Base-by-base conservation (phyloP, 2,888 invertebrate genomes). In the Eupithecia tripunctaria region DNA sequence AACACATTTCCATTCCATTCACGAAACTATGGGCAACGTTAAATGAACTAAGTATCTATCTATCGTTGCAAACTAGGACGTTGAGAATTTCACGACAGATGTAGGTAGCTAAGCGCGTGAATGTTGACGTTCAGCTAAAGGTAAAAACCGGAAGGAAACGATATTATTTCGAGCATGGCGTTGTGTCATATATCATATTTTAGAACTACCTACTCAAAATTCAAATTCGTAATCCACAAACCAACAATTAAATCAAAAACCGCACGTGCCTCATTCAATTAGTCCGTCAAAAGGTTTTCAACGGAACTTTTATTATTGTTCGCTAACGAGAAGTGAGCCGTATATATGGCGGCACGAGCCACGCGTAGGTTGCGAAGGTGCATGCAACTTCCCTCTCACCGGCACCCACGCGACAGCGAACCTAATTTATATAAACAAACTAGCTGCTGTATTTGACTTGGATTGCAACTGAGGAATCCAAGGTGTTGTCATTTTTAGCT, bases 331-430 rank as follows among this genome's bases (percentile, higher is more conserved):
- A 82, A 84, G 77, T 80, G 82, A 82, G 81, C 86, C 83, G 84
- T 88, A 90, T 89, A 90, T 88, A 90, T 86, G 85, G 84, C 84
- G 86, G 85, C 86, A 85, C 87, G 82, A 83, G 86, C 83, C 85
- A 73, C 66, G 89, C 90, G 93, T 92, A 89, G 92, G 92, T 83
- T 82, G 91, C 85, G 86, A 88, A 82, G 85, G 89, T 89, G 92
- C 91, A 86, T 85, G 84, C 88, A 86, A 86, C 82, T 84, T 85
- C 82, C 87, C 88, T 88, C 88, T 86, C 87, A 85, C 86, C 85
- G 76, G 86, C 77, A 80, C 90, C 92, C 88, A 90, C 91, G 91
- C 91, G 73, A 71, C 76, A 72, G 60, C 69, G 73, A 78, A 69
- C 76, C 76, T 76, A 73, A 75, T 76, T 76, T 75, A 73, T 75